Evolutionary conservation across 2,888 invertebrate species (phyloP).

Genomic region (Auanema freiburgensis): DNA sequence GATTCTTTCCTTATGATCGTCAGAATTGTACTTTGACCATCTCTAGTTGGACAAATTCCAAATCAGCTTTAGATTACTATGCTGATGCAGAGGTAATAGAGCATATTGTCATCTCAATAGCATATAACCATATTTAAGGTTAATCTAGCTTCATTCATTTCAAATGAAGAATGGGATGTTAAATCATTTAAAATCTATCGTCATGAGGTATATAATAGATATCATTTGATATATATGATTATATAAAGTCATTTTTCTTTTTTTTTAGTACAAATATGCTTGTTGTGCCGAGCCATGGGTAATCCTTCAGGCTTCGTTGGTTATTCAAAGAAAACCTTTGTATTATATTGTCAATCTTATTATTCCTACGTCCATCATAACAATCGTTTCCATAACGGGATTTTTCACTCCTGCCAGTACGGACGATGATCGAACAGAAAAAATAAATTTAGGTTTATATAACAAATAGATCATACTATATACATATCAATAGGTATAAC

Average conservation of each 20-base stretch:
- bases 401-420: slow-evolving; percentile 67
- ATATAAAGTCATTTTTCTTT: slow-evolving; percentile 1
- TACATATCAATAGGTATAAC: slow-evolving; percentile 50
- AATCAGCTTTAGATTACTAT: slow-evolving; percentile 60
- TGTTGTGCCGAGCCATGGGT: slow-evolving; percentile 55
- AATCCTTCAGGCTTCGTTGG: slow-evolving; percentile 49
- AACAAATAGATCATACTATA: no score
- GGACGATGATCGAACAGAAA: slow-evolving; percentile 64
- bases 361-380: slow-evolving; percentile 67
- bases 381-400: slow-evolving; percentile 65
- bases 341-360: slow-evolving; percentile 65
- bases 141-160: slow-evolving; percentile 57
- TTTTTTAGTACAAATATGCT: slow-evolving; percentile 60
- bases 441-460: slow-evolving; percentile 59
- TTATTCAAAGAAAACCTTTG: slow-evolving; percentile 58
- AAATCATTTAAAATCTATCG: slow-evolving; percentile 57
- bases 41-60: slow-evolving; percentile 60
- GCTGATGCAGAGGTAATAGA: slow-evolving; percentile 51
- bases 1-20: slow-evolving; percentile 62
- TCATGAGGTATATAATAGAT: slow-evolving; percentile 48
- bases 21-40: slow-evolving; percentile 63
- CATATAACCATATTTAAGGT: no score
- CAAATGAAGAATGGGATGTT: slow-evolving; percentile 63
- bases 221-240: neutral
- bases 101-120: no score